Conservation (phyloP, 2,797 vertebrate genomes). For the Acanthopagrus latus region DNA sequence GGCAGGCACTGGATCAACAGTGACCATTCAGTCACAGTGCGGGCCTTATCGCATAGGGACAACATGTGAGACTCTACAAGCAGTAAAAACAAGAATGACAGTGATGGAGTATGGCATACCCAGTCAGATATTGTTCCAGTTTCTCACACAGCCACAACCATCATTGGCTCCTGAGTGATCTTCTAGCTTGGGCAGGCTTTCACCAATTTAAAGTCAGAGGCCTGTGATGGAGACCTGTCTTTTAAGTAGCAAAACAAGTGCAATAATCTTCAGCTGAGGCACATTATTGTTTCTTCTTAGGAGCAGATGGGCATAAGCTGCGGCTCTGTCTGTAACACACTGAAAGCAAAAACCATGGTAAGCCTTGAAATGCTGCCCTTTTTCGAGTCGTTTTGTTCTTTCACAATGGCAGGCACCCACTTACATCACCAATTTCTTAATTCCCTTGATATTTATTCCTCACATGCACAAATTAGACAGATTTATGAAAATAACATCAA, state of each 20-base stretch:
- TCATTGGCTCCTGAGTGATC: background rate
- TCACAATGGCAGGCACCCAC: too few relatives aligned
- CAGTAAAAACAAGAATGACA: slow-evolving; percentile 1
- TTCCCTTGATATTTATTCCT: background rate
- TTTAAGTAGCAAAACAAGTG: background rate
- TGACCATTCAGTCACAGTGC: background rate
- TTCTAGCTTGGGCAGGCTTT: background rate
- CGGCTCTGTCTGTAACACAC: background rate
- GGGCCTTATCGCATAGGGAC: background rate
- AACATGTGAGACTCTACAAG: background rate
- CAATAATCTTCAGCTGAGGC: background rate
- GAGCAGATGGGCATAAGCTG: background rate
- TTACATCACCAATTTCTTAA: background rate
- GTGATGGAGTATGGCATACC: background rate
- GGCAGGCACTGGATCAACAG: background rate
- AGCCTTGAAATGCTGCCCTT: background rate
- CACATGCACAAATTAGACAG: background rate
- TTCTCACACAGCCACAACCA: background rate
- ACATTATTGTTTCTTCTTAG: background rate
- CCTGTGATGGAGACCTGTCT: background rate
- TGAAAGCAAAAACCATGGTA: background rate
- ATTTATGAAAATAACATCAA: background rate
- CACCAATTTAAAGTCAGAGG: background rate
- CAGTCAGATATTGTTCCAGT: background rate
- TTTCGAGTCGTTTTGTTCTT: too few relatives aligned